phyloP scores from a whole-genome alignment of 2,888 invertebrate genomes.

The Thymelicus lineola region DNA sequence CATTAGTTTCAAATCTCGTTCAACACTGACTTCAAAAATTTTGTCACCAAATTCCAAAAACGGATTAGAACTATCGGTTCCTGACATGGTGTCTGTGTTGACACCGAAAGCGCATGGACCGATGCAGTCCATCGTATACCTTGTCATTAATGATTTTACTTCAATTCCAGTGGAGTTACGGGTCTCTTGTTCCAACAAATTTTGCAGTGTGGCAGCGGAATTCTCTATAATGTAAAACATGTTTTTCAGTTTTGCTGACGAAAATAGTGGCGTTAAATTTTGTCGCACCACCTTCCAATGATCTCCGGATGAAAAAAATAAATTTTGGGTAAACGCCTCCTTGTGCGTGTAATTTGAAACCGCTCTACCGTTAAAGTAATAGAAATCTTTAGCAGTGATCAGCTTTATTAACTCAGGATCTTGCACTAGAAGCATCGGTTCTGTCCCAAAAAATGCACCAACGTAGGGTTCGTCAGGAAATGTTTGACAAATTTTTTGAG shows the following conservation, averaged over 20 bases:
- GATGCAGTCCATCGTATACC: conserved; percentile 64
- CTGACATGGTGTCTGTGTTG: conserved; percentile 55
- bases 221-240: conserved; percentile 66
- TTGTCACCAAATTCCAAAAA: conserved; percentile 52
- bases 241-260: conserved; percentile 65
- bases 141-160: conserved; percentile 49
- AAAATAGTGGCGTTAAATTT: conserved; percentile 63
- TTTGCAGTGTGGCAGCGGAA: conserved; percentile 54
- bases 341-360: conserved; percentile 52
- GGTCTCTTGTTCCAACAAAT: conserved; percentile 49
- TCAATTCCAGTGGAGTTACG: conserved; percentile 48
- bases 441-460: conserved; percentile 63
- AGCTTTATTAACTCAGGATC: conserved; percentile 63
- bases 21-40: conserved; percentile 51
- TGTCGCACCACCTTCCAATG: conserved; percentile 64
- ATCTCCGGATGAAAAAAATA: conserved; percentile 60
- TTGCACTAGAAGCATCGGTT: conserved; percentile 63
- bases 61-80: conserved; percentile 49
- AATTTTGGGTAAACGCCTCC: conserved; percentile 53
- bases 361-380: conserved; percentile 67
- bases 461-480: conserved; percentile 59
- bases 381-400: conserved; percentile 65
- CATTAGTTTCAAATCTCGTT: conserved; percentile 50
- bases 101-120: conserved; percentile 63
- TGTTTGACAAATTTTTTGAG: conserved; percentile 54